Evolutionary conservation across 2,888 invertebrate genomes (phyloP), one percentile per base, ranked within the genome.

Genomic region (Archips crataeganus): DNA sequence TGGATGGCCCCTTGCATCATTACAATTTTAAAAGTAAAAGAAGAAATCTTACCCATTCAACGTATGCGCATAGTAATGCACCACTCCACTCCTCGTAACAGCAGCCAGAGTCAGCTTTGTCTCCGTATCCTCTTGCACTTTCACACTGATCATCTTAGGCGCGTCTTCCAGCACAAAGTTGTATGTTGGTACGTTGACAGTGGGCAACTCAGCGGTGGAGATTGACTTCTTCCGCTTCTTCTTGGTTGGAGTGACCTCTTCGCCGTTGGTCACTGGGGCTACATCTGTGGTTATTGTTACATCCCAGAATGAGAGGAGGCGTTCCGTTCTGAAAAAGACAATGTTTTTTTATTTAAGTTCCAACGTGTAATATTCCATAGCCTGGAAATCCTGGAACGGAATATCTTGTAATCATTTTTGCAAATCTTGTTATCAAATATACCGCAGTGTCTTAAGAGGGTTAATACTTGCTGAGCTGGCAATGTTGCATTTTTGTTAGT

Each of bases 21-120:
- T 23, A 23, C 23, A 23, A 23, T 23, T 23, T 23, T 23, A 23
- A 23, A 23, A 23, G 23, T 23, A 11, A 10, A 11, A 10, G 10
- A 45, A 45, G 3, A 10, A 10, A 11, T 3, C 94, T 92, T 87
- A 97, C 95, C 97, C 97, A 90, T 98, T 98, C 51, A 97, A 91
- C 77, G 96, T 95, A 81, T 97, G 97, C 67, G 96, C 95, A 87
- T 97, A 98, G 71, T 97, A 93, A 88, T 98, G 97, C 54, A 97
- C 95, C 6, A 96, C 96, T 0, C 98, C 98, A 82, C 96, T 97
- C 79, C 96, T 95, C 0, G 98, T 97, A 0, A 96, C 95, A 0
- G 96, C 95, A 0, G 94, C 89, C 80, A 86, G 91, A 87, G 78
- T 95, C 87, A 87, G 91, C 78, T 91, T 92, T 0, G 93, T 94